phyloP scores from a whole-genome alignment of 2,888 invertebrate genomes.

The Aplocera efformata region DNA sequence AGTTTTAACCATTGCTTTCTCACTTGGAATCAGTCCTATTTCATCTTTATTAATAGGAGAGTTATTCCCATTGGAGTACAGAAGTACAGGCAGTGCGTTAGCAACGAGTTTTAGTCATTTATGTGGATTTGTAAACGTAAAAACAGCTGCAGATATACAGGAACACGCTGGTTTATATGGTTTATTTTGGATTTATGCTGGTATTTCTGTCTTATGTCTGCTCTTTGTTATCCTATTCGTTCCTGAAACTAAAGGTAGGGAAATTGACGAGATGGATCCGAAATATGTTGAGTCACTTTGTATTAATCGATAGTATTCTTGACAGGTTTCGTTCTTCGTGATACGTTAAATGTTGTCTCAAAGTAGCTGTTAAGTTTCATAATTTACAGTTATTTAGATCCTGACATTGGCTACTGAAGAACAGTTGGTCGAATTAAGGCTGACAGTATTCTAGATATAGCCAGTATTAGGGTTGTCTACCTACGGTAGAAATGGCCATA shows the following conservation, averaged over 20 bases:
- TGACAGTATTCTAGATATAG: conserved; percentile 40
- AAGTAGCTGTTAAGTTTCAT: no score
- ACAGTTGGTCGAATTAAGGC: conserved; percentile 4
- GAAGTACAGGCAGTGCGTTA: conserved; percentile 84
- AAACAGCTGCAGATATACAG: conserved; percentile 90
- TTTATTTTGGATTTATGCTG: conserved; percentile 93
- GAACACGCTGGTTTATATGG: conserved; percentile 87
- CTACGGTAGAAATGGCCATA: no score
- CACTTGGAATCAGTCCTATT: conserved; percentile 88
- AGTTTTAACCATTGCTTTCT: conserved; percentile 91
- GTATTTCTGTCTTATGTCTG: conserved; percentile 88
- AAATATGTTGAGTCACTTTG: conserved; percentile 81
- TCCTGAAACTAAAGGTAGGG: conserved; percentile 94
- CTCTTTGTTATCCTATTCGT: conserved; percentile 91
- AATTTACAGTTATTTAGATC: no score
- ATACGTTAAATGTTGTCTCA: no score
- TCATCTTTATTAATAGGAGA: conserved; percentile 86
- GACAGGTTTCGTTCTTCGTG: conserved; percentile 12
- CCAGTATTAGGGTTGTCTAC: conserved; percentile 19
- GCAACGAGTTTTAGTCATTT: conserved; percentile 91
- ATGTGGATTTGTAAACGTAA: conserved; percentile 92
- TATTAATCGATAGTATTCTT: conserved; percentile 71
- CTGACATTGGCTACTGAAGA: conserved; percentile 19
- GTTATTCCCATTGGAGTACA: conserved; percentile 85
- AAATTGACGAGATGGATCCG: conserved; percentile 93